Percentiles rank a stretch among this genome's conserved stretches.
These are phyloP conservation scores for Petrolisthes cinctipes DNA, from an alignment of 2,888 invertebrate genomes.

Conservation along the genomic window DNA sequence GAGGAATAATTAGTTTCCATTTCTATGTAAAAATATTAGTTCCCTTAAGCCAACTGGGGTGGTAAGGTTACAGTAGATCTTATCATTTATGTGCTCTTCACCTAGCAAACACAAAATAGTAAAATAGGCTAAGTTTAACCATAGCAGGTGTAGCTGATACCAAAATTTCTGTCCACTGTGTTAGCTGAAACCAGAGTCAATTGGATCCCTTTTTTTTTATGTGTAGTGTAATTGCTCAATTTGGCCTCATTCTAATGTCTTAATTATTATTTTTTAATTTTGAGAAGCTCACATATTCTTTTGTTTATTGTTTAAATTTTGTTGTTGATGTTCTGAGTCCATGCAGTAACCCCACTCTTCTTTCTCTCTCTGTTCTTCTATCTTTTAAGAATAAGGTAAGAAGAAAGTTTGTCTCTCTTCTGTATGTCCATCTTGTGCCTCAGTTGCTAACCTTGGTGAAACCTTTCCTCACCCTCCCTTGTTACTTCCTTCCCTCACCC, in stretches of 20 bases:
- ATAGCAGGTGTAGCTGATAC: no score
- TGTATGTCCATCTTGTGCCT: background rate
- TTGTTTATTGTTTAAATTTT: constrained; percentile 21
- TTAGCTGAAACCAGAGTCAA: no score
- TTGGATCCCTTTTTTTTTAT: no score
- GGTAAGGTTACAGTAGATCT: no score
- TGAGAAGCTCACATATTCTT: constrained; percentile 15
- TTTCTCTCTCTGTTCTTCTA: constrained; percentile 54
- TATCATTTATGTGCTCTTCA: no score
- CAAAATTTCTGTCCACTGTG: no score
- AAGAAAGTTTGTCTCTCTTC: constrained; percentile 41
- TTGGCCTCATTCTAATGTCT: no score
- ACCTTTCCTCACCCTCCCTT: background rate
- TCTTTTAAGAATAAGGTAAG: constrained; percentile 62
- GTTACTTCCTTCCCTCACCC: background rate
- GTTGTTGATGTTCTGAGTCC: constrained; percentile 39
- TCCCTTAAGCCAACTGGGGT: no score
- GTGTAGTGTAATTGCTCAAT: no score
- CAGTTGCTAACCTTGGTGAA: background rate
- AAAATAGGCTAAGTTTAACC: no score
- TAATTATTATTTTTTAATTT: background rate
- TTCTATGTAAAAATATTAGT: no score
- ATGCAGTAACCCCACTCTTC: constrained; percentile 57
- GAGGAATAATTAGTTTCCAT: background rate
- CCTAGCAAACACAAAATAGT: no score